Conservation (phyloP, 1,140 invertebrate genomes). For the Pseudoatta argentina region DNA sequence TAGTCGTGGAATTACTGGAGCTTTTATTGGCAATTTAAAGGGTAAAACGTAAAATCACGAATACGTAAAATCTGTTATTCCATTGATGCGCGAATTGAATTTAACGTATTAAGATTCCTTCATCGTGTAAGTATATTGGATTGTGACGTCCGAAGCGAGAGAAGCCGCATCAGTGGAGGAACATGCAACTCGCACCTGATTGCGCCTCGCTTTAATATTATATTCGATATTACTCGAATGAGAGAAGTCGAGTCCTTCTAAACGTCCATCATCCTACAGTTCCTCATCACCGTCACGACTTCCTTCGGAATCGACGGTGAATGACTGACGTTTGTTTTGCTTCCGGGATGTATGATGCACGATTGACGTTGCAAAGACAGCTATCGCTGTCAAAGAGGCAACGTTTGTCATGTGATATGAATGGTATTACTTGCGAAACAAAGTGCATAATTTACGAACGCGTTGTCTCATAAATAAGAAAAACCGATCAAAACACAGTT, state of each 20-base stretch:
- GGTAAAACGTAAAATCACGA: neutral
- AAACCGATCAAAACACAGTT: neutral
- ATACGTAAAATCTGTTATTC: neutral
- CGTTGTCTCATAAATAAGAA: slow-evolving; percentile 19
- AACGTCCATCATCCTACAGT: neutral
- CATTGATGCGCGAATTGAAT: neutral
- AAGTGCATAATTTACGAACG: slow-evolving; percentile 23
- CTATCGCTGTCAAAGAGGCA: slow-evolving; percentile 1
- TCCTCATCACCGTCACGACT: neutral
- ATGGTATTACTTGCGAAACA: neutral
- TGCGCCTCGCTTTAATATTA: slow-evolving; percentile 15
- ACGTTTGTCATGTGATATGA: neutral
- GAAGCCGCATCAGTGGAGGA: neutral
- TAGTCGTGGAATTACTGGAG: neutral
- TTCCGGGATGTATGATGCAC: slow-evolving; percentile 45
- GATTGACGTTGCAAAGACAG: slow-evolving; percentile 62
- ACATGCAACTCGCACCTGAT: neutral
- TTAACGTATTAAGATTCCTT: neutral
- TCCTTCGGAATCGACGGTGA: neutral
- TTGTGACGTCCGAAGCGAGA: slow-evolving; percentile 16
- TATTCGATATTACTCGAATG: slow-evolving; percentile 11
- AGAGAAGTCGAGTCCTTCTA: neutral
- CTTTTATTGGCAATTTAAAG: neutral
- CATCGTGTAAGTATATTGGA: slow-evolving; percentile 10
- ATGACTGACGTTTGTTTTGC: slow-evolving; percentile 52